Evolutionary conservation across 2,113 vertebrate genomes (phyloP).

Genomic region (Polypterus senegalus): DNA sequence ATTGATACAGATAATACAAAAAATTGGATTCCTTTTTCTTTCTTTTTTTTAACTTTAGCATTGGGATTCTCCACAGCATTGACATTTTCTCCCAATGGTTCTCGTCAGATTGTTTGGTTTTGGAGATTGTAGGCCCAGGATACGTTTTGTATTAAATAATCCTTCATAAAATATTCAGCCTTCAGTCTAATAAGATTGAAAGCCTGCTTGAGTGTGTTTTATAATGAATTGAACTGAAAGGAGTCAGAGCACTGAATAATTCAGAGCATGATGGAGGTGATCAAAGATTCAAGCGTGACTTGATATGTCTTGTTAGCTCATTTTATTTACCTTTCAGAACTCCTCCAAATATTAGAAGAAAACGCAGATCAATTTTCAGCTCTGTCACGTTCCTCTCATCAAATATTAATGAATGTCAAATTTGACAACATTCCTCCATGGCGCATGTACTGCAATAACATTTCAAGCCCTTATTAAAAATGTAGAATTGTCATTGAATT

Average conservation of each 20-base stretch:
- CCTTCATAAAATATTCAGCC: conserved; percentile 66
- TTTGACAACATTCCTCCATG: conserved; percentile 56
- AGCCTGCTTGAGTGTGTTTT: conserved; percentile 56
- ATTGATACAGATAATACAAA: conserved; percentile 61
- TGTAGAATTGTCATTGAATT: conserved; percentile 71
- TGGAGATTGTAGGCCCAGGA: conserved; percentile 48
- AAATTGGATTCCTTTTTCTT: conserved; percentile 53
- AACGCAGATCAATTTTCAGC: conserved; percentile 67
- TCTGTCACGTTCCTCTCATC: conserved; percentile 51
- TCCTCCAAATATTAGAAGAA: conserved; percentile 62
- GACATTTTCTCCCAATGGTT: conserved; percentile 36
- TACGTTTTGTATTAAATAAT: conserved; percentile 67
- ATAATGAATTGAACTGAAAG: conserved; percentile 66
- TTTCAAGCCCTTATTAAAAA: conserved; percentile 68
- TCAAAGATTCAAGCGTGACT: conserved; percentile 54
- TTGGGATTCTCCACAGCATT: conserved; percentile 34
- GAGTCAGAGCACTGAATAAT: conserved; percentile 59
- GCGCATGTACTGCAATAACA: conserved; percentile 55
- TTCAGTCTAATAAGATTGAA: conserved; percentile 64
- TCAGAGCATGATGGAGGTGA: conserved; percentile 46
- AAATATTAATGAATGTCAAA: conserved; percentile 73
- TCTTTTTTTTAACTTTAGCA: conserved; percentile 15
- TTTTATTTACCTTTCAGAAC: conserved; percentile 68
- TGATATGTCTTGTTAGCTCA: conserved; percentile 58
- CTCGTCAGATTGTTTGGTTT: conserved; percentile 56